Evolutionary conservation across 2,888 invertebrate genomes (phyloP).

Genomic region (Pyrgus malvae): DNA sequence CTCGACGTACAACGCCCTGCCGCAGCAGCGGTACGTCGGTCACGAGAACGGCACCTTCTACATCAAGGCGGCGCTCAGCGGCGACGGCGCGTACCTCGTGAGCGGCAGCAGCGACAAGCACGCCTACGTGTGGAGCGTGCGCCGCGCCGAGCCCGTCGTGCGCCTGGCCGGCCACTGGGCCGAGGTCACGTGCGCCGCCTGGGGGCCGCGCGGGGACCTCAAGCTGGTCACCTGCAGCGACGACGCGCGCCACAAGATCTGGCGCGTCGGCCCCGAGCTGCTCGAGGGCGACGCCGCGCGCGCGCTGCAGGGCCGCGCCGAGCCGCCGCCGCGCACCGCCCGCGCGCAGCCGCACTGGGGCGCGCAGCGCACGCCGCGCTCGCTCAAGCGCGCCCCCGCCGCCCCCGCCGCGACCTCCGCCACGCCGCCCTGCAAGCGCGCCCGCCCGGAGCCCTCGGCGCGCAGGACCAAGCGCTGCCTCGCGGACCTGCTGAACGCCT

Average conservation of each 20-base stretch:
- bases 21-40: slow-evolving; percentile 85
- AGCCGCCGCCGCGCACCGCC: slow-evolving; percentile 44
- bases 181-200: slow-evolving; percentile 94
- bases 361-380: slow-evolving; percentile 73
- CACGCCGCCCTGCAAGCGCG: slow-evolving; percentile 34
- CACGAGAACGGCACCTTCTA: slow-evolving; percentile 92
- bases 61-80: slow-evolving; percentile 90
- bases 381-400: slow-evolving; percentile 58
- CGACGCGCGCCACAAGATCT: slow-evolving; percentile 89
- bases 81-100: slow-evolving; percentile 89
- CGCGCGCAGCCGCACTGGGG: slow-evolving; percentile 50
- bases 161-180: slow-evolving; percentile 88
- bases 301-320: slow-evolving; percentile 46
- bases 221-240: slow-evolving; percentile 92
- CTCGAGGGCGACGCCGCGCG: slow-evolving; percentile 53
- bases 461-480: slow-evolving; percentile 66
- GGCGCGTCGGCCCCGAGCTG: slow-evolving; percentile 84
- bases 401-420: slow-evolving; percentile 36
- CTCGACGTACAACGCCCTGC: slow-evolving; percentile 84
- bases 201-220: slow-evolving; percentile 83
- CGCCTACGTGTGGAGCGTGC: slow-evolving; percentile 93
- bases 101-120: slow-evolving; percentile 94
- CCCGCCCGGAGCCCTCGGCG: slow-evolving; percentile 31
- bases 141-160: slow-evolving; percentile 84
- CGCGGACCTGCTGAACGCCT: slow-evolving; percentile 60